Evolutionary conservation across 1,140 invertebrate species (phyloP).

Genomic region (Drosophila kanapiae): DNA sequence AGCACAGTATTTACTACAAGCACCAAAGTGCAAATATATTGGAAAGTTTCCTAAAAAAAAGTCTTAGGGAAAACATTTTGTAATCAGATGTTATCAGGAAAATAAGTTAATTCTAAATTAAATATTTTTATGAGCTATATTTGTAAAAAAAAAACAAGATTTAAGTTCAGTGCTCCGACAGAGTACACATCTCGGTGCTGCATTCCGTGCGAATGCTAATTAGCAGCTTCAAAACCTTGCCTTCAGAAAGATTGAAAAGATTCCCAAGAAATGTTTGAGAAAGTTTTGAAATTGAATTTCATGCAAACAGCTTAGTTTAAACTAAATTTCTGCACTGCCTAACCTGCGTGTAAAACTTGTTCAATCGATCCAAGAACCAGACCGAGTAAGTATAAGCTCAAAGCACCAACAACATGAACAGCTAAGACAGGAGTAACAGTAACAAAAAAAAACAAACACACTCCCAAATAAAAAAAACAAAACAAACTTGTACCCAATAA

Average conservation of each 20-base stretch:
- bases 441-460: conserved; percentile 11
- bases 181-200: no score
- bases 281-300: conserved; percentile 35
- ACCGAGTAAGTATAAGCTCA: conserved; percentile 75
- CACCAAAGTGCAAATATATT: conserved; percentile 42
- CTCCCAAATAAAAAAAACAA: conserved; percentile 17
- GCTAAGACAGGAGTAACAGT: conserved; percentile 29
- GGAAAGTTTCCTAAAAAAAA: conserved; percentile 1
- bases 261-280: conserved; percentile 10
- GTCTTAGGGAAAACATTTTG: background rate
- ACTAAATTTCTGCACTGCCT: conserved; percentile 72
- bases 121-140: background rate
- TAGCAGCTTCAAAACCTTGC: background rate
- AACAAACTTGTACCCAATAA: conserved; percentile 23
- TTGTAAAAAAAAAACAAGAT: background rate
- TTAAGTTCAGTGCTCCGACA: background rate
- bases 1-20: conserved; percentile 20
- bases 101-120: no score
- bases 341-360: conserved; percentile 52
- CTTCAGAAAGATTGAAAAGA: background rate
- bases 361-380: conserved; percentile 57
- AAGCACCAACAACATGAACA: conserved; percentile 30
- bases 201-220: background rate
- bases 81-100: no score
- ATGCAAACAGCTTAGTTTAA: conserved; percentile 43